A percentile compares a stretch with the other conserved stretches of the same genome.
Conservation (phyloP, 1,140 invertebrate genomes). For the Cataglyphis hispanica region DNA sequence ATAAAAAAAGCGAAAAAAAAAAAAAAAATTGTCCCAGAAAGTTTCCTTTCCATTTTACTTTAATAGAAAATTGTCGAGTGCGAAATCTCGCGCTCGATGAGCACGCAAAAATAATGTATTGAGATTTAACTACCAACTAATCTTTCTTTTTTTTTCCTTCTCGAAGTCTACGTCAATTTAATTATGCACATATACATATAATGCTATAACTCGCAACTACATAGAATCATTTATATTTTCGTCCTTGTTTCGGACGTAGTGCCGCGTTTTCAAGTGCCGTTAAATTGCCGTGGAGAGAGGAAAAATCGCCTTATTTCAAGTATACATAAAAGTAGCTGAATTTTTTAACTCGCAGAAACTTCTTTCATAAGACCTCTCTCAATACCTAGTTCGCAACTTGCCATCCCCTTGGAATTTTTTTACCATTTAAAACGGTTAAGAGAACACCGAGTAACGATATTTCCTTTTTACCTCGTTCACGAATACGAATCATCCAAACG, state of each 20-base stretch:
- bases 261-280: not conserved
- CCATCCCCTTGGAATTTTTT: no score
- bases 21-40: not conserved
- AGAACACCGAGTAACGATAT: no score
- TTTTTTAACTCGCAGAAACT: not conserved
- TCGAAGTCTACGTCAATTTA: not conserved
- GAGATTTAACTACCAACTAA: no score
- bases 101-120: not conserved
- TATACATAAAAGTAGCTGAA: not conserved
- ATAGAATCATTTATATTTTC: not conserved
- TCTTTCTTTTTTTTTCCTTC: not conserved
- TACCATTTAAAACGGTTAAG: no score
- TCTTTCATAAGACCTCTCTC: not conserved
- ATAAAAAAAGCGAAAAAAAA: no score
- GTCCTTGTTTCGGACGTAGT: no score
- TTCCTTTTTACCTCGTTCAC: no score
- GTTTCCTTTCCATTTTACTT: conserved; percentile 4
- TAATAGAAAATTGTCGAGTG: conserved; percentile 13
- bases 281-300: not conserved
- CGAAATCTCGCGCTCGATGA: not conserved
- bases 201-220: not conserved
- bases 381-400: no score
- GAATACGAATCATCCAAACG: no score
- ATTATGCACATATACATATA: not conserved
- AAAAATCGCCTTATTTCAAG: not conserved